phyloP scores from a whole-genome alignment of 2,113 vertebrate species.

The Dolichotis patagonum region DNA sequence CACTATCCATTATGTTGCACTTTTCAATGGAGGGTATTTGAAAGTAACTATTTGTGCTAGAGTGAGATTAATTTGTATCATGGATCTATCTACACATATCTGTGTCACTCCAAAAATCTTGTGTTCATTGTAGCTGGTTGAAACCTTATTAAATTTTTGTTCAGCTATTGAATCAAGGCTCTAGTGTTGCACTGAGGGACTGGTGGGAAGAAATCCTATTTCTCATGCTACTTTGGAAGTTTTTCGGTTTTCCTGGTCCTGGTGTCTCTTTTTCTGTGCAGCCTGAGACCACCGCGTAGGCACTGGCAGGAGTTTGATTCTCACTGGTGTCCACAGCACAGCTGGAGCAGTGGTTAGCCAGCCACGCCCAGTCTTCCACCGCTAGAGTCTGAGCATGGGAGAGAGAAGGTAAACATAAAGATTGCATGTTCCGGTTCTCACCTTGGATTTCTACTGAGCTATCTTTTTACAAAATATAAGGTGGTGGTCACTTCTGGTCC shows the following conservation, averaged over 20 bases:
- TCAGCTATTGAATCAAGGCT: not conserved
- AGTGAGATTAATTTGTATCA: not conserved
- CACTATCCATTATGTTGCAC: accelerated
- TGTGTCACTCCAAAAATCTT: not conserved
- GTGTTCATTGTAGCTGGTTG: not conserved
- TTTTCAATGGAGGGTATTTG: not conserved
- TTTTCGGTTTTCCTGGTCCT: not conserved
- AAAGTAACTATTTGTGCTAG: not conserved
- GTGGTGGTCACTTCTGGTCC: not conserved
- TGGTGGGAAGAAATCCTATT: not conserved
- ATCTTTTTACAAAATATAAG: too few relatives aligned
- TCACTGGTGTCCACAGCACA: not conserved
- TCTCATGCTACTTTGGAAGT: not conserved
- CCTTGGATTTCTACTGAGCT: not conserved
- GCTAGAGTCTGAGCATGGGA: not conserved
- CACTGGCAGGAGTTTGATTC: not conserved
- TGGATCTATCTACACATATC: not conserved
- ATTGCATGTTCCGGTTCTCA: not conserved
- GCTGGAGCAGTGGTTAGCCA: not conserved
- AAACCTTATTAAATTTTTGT: not conserved
- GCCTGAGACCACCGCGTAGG: not conserved
- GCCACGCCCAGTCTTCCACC: not conserved
- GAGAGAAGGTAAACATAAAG: not conserved
- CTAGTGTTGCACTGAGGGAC: not conserved
- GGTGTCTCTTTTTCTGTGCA: not conserved